A percentile compares a stretch with the other conserved stretches of the same genome.
phyloP scores from a whole-genome alignment of 64 coral and sea anemone species.

The Montipora foliosa region DNA sequence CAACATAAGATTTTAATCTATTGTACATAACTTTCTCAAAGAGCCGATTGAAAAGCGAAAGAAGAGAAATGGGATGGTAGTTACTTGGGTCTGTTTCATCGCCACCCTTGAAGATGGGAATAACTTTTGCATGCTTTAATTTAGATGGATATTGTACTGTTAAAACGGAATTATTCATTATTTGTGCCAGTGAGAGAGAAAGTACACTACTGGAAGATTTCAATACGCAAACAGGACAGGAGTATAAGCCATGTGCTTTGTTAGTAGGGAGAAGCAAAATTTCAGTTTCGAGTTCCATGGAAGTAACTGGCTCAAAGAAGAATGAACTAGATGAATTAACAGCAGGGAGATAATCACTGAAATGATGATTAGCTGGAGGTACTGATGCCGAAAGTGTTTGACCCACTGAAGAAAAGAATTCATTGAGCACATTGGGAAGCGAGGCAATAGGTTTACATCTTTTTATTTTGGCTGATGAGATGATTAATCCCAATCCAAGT shows the following conservation, averaged over 20 bases:
- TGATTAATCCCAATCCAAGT: constrained; percentile 36
- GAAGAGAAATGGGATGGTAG: constrained; percentile 28
- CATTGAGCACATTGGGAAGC: neutral
- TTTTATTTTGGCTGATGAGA: neutral
- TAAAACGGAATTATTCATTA: neutral
- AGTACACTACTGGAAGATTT: constrained; percentile 3
- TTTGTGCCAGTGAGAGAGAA: neutral
- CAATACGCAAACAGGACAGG: neutral
- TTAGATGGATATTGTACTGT: neutral
- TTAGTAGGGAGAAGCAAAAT: neutral
- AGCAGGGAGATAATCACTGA: neutral
- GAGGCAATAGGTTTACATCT: neutral
- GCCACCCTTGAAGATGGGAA: constrained; percentile 8
- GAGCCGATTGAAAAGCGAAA: constrained; percentile 18
- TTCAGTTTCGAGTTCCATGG: neutral
- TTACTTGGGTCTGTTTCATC: constrained; percentile 26
- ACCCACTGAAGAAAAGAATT: neutral
- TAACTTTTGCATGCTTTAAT: neutral
- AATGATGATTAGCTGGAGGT: neutral
- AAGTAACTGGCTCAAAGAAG: neutral
- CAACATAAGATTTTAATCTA: neutral
- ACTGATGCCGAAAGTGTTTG: neutral
- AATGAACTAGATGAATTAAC: neutral
- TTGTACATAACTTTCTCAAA: constrained; percentile 1
- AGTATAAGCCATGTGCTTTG: no score